Conservation (phyloP, 1,140 invertebrate species). For the Drosophila grimshawi region DNA sequence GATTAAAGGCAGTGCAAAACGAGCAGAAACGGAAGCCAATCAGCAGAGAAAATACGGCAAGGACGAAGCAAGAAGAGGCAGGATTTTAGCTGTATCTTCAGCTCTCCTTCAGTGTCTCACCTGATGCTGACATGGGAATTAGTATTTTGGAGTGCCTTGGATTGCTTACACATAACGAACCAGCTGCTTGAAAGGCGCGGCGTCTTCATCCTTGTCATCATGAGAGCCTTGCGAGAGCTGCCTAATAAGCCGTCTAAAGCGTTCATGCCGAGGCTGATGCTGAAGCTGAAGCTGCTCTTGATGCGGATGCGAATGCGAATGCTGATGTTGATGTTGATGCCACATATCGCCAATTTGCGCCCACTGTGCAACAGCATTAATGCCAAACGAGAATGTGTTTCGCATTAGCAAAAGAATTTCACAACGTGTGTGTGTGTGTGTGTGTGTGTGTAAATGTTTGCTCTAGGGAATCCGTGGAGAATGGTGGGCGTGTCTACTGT, state of each 20-base stretch:
- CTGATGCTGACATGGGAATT: conserved; percentile 70
- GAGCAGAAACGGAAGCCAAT: conserved; percentile 76
- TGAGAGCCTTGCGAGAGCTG: conserved; percentile 11
- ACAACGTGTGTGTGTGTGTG: conserved; percentile 42
- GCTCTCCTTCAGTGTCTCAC: conserved; percentile 28
- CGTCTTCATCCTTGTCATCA: conserved; percentile 11
- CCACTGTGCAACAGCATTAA: conserved; percentile 62
- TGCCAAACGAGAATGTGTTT: conserved; percentile 72
- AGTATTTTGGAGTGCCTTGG: conserved; percentile 37
- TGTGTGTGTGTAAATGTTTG: neutral
- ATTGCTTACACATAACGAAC: conserved; percentile 49
- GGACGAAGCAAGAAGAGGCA: neutral
- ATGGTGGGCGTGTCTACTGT: conserved; percentile 42
- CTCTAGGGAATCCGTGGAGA: neutral
- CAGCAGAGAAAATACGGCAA: conserved; percentile 46
- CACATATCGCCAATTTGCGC: conserved; percentile 52
- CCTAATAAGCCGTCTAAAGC: conserved; percentile 59
- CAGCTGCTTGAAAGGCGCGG: neutral
- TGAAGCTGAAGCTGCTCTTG: conserved; percentile 9
- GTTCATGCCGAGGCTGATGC: conserved; percentile 7
- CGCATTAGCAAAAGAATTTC: conserved; percentile 79
- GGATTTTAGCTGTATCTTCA: neutral
- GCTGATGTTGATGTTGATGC: conserved; percentile 22
- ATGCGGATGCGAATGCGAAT: conserved; percentile 20
- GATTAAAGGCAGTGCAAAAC: conserved; percentile 68